Evolutionary conservation across 1,140 invertebrate genomes (phyloP), one percentile per base, ranked within the genome.

Genomic region (Aphelinus atriplicis): DNA sequence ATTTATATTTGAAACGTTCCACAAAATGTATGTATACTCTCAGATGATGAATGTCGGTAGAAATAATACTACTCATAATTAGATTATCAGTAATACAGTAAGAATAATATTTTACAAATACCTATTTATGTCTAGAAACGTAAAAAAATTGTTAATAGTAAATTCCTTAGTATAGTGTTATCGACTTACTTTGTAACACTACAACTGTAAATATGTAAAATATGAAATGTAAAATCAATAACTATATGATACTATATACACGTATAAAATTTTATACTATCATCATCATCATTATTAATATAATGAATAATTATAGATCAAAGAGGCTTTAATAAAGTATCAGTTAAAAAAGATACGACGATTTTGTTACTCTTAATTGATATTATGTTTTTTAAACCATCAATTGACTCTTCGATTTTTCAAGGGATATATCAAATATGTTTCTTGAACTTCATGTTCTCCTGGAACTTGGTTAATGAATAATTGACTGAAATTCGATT

Each of bases 201-300:
- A 26, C 26, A 26, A 43, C 9, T 72, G 71, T 72, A 72, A 65
- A 73, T 73, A 73, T 73, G 71, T 73, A 73, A 65, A 60, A 53
- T 73, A 67, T 48, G 48, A 1, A 64, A 60, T 1, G 47, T 2
- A 10, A 43, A 46, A 60, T 26, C 1, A 51, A 51, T 69, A 6
- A 58, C 1, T 58, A 46, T 43, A 51, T 46, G 42, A 70, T n/a
- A 47, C 3, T 3, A 5, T 6, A 47, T 61, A 51, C 2, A 47
- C 7, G 57, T 63, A 61, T 10, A 45, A 47, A 62, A 26, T 70
- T 50, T 64, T 72, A 56, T 56, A 57, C 56, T 43, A 56, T 47
- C 45, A 0, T 48, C 47, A 56, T 47, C 45, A 0, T 48, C 47
- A 64, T 63, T 63, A 61, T 57, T 42, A 63, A 55, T 55, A 26